Base-by-base conservation (phyloP, 2,888 invertebrate species). In the Acrocyrtus sp. region DNA sequence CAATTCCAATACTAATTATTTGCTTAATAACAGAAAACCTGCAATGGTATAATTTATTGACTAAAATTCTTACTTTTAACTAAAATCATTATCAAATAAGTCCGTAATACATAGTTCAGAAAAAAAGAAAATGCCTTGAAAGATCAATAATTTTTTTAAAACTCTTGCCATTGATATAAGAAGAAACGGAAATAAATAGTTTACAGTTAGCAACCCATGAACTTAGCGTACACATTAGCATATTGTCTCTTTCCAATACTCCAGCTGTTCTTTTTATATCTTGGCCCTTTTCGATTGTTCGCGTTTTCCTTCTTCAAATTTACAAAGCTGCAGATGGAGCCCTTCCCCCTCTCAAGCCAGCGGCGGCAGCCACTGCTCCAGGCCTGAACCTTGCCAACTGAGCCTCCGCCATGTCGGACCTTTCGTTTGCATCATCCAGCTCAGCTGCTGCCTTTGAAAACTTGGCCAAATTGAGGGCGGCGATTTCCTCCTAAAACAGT, bases 381-480 rank as follows among this genome's bases (percentile, higher is more conserved):
- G 74, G 74, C n/a, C 74, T 45, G 62, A 60, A 54, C 22, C 74
- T 54, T 10, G 58, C 19, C 1, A 74, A 51, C 45, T 60, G 57
- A 6, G 62, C 62, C 17, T 69, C 68, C n/a, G 69, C 74, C 47
- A 56, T 48, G 29, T 73, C 73, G n/a, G 21, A 24, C 3, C 73
- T 54, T 45, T 73, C 73, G 41, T 67, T 62, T 0, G 67, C 50
- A 24, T 73, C 73, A 19, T 73, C 74, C 57, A 74, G 51, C 45
- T 74, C 68, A 8, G 61, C 62, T 24, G 56, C 61, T 6, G 73
- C 54, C 41, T 73, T 73, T 15, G 61, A 62, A 57, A 68, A 73
- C 50, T 73, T 73, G 50, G 73, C 73, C 0, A 73, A 39, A 47
- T 73, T 73, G n/a, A 73, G 57, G 24, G 73, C 73, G 1, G 73